Evolutionary conservation across 2,888 invertebrate genomes (phyloP), one percentile per base, ranked within the genome.

Genomic region (Acleris sparsana): DNA sequence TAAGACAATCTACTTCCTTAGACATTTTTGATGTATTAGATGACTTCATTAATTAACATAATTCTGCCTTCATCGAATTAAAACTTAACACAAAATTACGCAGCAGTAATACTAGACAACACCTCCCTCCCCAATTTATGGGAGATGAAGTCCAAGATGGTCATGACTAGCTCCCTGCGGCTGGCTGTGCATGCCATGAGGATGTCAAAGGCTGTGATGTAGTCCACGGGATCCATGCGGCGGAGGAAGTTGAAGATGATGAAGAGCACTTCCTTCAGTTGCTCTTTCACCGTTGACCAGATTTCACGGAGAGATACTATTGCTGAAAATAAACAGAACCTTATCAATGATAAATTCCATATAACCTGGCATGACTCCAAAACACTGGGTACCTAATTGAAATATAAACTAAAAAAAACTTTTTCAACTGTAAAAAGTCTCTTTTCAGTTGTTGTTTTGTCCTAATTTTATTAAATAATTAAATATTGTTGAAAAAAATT

Each of bases 201-300:
- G 13, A 90, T 75, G 11, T 85, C 76, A 16, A 83, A 73, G 0
- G 87, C 91, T 2, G 75, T 69, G 1, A 76, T 70, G 17, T 83
- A 88, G 75, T 92, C 88, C 0, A 71, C 67, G 0, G 85, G 71
- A 46, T 89, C 85, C 9, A 90, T 60, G 7, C 82, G 70, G 0
- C 88, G 75, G 0, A 91, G 77, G 63, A 72, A 87, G 70, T 91
- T 91, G 73, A 83, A 82, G 1, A 89, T 80, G 6, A 91, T 87
- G 72, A 71, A 90, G 1, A 85, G 64, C 0, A 92, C 70, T 62
- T 88, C 90, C 0, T 74, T 74, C 0, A 91, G 70, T 13, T 85
- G 80, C 13, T 85, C 80, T 67, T 86, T 86, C 0, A 89, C 76
- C 0, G 67, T 67, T 0, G 72, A 69, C 91, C 91, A 92, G 55